These are phyloP conservation scores for human (Homo sapiens) DNA, from an alignment of 2,113 vertebrate genomes.

Conservation along the genomic window DNA sequence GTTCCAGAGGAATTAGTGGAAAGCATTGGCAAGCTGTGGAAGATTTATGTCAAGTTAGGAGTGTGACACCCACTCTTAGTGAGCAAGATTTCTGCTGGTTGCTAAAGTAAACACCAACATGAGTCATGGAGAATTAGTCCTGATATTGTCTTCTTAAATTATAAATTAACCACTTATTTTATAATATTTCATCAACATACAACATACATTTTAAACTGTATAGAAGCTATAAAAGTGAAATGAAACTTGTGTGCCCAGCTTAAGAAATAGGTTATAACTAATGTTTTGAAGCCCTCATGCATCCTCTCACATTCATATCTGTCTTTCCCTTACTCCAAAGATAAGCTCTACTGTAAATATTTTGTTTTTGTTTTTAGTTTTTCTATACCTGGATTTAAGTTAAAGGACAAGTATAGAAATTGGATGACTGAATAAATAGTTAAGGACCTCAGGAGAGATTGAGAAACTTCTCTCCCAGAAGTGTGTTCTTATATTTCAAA, in stretches of 20 bases:
- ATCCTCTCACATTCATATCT: not conserved
- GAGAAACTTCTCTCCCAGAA: not conserved
- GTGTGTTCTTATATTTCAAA: not conserved
- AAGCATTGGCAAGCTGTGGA: not conserved
- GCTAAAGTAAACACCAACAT: not conserved
- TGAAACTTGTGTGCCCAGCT: not conserved
- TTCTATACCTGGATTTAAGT: not conserved
- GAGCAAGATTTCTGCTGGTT: not conserved
- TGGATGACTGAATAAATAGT: not conserved
- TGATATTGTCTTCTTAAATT: not conserved
- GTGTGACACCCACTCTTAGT: not conserved
- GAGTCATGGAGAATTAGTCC: not conserved
- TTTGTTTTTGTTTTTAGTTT: not conserved
- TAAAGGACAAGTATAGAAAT: conserved; percentile 3
- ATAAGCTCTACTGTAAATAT: not conserved
- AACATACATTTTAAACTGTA: not conserved
- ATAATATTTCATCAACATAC: not conserved
- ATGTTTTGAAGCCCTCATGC: not conserved
- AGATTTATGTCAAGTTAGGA: not conserved
- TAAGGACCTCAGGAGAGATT: not conserved
- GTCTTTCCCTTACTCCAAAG: not conserved
- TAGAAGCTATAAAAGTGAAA: not conserved
- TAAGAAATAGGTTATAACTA: not conserved
- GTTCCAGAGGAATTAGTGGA: not conserved
- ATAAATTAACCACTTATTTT: not conserved